Conservation (phyloP, 2,888 invertebrate genomes). For the Pseudanteris insignis region DNA sequence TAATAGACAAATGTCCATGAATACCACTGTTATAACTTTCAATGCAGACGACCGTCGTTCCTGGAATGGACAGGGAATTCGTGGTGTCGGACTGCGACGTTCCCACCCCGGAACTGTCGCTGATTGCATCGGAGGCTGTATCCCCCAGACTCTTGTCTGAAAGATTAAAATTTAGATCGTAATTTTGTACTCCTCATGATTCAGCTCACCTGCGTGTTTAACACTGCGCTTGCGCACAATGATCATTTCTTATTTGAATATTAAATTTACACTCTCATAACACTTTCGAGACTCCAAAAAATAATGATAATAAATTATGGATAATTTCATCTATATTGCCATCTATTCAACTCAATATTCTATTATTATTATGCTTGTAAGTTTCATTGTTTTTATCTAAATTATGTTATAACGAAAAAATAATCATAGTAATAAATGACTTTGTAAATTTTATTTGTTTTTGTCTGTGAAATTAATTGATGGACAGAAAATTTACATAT, state of each 20-base stretch:
- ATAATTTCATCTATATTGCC: too few species aligned
- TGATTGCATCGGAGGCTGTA: constrained; percentile 85
- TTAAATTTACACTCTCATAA: too few species aligned
- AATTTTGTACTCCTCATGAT: constrained; percentile 1
- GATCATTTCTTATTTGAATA: constrained; percentile 1
- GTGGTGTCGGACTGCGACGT: constrained; percentile 86
- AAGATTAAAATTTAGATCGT: constrained; percentile 53
- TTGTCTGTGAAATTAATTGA: too few species aligned
- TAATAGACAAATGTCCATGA: constrained; percentile 82
- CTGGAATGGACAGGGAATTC: constrained; percentile 79
- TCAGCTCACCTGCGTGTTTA: constrained; percentile 2
- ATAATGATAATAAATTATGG: too few species aligned
- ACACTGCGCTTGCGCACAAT: neutral
- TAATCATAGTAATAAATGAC: too few species aligned
- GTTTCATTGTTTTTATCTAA: too few species aligned
- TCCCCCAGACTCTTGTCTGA: constrained; percentile 91
- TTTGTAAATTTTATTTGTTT: too few species aligned
- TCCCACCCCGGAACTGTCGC: constrained; percentile 91
- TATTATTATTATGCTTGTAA: too few species aligned
- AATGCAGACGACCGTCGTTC: constrained; percentile 86
- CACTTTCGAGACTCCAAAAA: too few species aligned
- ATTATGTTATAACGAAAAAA: too few species aligned
- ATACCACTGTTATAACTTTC: constrained; percentile 80
- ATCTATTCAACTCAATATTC: too few species aligned
- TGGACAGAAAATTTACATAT: too few species aligned